Percentiles rank a stretch among this genome's conserved stretches.
Evolutionary conservation across 2,113 vertebrate genomes (phyloP).

Genomic region (Canis aureus): DNA sequence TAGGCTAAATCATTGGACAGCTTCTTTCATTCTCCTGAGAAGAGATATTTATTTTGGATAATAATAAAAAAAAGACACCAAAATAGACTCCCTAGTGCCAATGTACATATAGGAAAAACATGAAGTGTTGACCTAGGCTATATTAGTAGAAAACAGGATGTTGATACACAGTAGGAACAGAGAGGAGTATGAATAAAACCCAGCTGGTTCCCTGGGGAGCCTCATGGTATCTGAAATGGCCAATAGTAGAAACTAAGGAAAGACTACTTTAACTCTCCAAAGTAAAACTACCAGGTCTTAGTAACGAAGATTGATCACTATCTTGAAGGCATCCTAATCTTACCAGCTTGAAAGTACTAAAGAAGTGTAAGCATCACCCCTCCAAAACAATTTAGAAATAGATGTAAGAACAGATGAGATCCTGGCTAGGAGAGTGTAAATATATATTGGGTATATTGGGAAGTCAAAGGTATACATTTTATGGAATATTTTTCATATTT

Average conservation of each 20-base stretch:
- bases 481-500: not conserved
- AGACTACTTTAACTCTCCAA: not conserved
- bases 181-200: not conserved
- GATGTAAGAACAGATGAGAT: not conserved
- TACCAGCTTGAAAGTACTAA: not conserved
- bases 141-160: not conserved
- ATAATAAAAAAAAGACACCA: not conserved
- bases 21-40: not conserved
- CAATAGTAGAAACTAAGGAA: not conserved
- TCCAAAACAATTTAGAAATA: not conserved
- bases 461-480: not conserved
- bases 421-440: not conserved
- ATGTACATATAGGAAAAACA: not conserved
- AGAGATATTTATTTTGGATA: not conserved
- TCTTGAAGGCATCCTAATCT: not conserved
- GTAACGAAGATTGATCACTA: not conserved
- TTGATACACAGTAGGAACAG: not conserved
- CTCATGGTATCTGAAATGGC: not conserved
- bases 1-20: not conserved
- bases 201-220: not conserved
- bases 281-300: not conserved
- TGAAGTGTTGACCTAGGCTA: not conserved
- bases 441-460: not conserved
- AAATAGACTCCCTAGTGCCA: not conserved
- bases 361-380: not conserved